These are phyloP conservation scores for Isichthys henryi DNA, from an alignment of 2,113 vertebrate genomes.

Conservation along the genomic window DNA sequence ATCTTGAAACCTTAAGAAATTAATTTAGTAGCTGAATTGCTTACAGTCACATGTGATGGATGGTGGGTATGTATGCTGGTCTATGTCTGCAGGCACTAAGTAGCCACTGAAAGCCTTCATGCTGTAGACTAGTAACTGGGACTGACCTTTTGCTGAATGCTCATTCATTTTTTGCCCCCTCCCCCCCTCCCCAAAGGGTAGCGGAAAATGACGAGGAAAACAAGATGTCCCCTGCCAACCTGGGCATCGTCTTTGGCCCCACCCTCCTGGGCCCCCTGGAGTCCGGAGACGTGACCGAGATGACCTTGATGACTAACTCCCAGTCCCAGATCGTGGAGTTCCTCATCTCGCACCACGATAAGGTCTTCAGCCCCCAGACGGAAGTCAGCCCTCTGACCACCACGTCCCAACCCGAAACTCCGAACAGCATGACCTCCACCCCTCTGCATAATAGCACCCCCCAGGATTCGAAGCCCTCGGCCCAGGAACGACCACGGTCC, in stretches of 20 bases:
- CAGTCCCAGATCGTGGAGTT: slow-evolving; percentile 81
- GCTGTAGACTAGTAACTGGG: neutral
- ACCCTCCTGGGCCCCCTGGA: slow-evolving; percentile 72
- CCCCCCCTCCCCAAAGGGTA: slow-evolving; percentile 57
- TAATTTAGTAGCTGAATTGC: neutral
- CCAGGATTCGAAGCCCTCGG: slow-evolving; percentile 29
- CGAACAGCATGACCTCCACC: slow-evolving; percentile 35
- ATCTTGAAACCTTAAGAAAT: neutral
- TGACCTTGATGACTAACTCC: slow-evolving; percentile 70
- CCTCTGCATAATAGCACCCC: slow-evolving; percentile 16
- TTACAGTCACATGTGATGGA: neutral
- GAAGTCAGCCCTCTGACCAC: slow-evolving; percentile 45
- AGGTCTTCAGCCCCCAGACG: slow-evolving; percentile 61
- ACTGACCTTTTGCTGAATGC: neutral
- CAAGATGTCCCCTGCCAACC: slow-evolving; percentile 84
- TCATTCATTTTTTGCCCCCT: neutral
- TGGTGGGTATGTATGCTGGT: neutral
- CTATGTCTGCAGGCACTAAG: neutral
- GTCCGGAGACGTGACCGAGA: slow-evolving; percentile 55
- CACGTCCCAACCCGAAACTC: slow-evolving; percentile 39
- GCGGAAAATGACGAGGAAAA: slow-evolving; percentile 74
- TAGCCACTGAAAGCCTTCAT: neutral
- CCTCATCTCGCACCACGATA: slow-evolving; percentile 70
- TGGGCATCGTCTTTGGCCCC: slow-evolving; percentile 89
- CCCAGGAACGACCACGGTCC: slow-evolving; percentile 51